Percentiles rank a stretch among this genome's conserved stretches.
Conservation (phyloP, 2,113 vertebrate genomes). For the Urocolius indicus region DNA sequence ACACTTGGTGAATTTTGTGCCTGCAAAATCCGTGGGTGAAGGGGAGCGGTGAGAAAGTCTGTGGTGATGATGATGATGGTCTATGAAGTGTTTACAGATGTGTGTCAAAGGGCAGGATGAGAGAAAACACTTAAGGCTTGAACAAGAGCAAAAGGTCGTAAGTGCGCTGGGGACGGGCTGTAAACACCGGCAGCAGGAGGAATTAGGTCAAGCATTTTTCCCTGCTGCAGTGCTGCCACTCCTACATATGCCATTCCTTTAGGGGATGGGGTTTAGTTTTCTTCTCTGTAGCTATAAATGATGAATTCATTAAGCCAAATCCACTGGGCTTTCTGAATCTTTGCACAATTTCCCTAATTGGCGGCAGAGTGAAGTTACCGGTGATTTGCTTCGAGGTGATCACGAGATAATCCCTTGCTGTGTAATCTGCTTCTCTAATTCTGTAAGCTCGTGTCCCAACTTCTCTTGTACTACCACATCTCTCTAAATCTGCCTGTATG, state of each 20-base stretch:
- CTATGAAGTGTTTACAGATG: rapidly evolving
- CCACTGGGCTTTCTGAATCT: not conserved
- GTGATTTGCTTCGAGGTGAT: not conserved
- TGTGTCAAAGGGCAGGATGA: not conserved
- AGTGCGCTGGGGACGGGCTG: not conserved
- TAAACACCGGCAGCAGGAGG: not conserved
- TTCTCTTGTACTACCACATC: not conserved
- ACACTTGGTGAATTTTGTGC: not conserved
- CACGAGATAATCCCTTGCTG: not conserved
- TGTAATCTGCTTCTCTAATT: not conserved
- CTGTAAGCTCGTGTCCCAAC: not conserved
- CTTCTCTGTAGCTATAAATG: not conserved
- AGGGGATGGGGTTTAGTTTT: not conserved
- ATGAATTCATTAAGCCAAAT: not conserved
- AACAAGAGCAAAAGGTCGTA: not conserved
- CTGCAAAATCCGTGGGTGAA: not conserved
- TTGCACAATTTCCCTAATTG: not conserved
- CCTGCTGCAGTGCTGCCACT: not conserved
- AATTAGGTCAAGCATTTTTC: not conserved
- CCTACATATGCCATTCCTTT: not conserved
- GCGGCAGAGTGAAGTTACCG: not conserved
- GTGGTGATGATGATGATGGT: not conserved
- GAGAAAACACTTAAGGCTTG: not conserved
- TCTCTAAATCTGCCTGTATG: not conserved
- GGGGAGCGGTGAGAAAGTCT: not conserved